phyloP scores from a whole-genome alignment of 2,797 vertebrate species.

The Podargus strigoides region DNA sequence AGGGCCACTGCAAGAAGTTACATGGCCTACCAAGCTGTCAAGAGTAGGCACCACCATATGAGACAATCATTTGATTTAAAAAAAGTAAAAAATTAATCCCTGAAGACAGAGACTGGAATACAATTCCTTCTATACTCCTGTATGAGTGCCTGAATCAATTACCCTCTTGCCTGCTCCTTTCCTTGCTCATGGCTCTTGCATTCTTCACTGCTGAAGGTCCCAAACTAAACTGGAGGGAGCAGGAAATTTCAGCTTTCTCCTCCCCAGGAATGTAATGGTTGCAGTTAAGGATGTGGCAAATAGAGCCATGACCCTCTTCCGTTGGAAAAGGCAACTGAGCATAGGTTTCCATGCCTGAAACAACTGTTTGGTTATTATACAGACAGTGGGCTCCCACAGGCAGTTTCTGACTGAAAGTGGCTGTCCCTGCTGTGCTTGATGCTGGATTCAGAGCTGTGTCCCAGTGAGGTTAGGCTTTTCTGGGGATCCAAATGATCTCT shows the following conservation, averaged over 20 bases:
- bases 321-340: background rate
- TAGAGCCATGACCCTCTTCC: background rate
- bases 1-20: background rate
- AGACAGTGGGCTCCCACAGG: background rate
- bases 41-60: background rate
- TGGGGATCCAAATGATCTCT: background rate
- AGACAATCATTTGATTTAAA: background rate
- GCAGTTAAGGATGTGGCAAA: background rate
- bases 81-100: background rate
- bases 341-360: background rate
- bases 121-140: background rate
- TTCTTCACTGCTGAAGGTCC: background rate
- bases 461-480: background rate
- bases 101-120: background rate
- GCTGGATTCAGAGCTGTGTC: background rate
- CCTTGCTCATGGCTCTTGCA: background rate
- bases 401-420: background rate
- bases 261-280: background rate
- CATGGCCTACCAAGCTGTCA: background rate
- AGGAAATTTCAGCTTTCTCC: background rate
- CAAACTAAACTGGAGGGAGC: background rate
- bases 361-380: background rate
- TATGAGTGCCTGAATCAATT: background rate
- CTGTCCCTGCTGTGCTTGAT: background rate
- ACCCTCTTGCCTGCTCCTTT: background rate